Conservation (phyloP, 1,140 invertebrate species). For the Bombus waltoni region DNA sequence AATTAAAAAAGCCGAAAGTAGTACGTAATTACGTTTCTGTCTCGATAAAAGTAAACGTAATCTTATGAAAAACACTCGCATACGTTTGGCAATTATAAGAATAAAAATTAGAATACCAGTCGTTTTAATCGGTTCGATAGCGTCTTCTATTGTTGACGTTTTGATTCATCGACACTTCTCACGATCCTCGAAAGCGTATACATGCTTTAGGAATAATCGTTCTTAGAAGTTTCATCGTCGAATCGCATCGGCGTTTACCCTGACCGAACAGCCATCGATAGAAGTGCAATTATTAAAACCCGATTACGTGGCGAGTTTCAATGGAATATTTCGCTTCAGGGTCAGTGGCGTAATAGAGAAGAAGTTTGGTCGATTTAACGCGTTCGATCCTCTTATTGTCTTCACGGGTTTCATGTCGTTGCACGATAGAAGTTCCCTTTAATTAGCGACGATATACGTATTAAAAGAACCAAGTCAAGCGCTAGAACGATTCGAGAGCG, state of each 20-base stretch:
- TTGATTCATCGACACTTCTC: background rate
- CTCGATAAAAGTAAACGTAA: background rate
- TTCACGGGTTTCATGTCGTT: conserved; percentile 41
- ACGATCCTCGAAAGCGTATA: background rate
- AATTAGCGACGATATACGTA: conserved; percentile 29
- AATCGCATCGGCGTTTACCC: background rate
- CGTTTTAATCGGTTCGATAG: background rate
- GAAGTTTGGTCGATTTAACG: conserved; percentile 62
- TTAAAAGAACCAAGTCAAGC: background rate
- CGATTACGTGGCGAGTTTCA: conserved; percentile 37
- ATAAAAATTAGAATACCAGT: background rate
- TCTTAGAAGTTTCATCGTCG: conserved; percentile 5
- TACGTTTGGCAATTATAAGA: background rate
- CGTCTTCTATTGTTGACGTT: background rate
- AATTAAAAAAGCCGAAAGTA: too few species aligned
- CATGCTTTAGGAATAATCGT: background rate
- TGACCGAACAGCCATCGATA: background rate
- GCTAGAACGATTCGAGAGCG: background rate
- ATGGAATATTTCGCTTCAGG: conserved; percentile 47
- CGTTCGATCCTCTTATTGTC: conserved; percentile 51
- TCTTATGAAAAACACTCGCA: background rate
- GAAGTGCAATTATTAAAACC: conserved; percentile 40
- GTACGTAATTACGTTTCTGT: too few species aligned
- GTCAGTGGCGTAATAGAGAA: conserved; percentile 44
- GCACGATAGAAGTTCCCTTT: conserved; percentile 40